Base-by-base conservation (phyloP, 2,888 invertebrate genomes). In the Drepanosiphum platanoidis region DNA sequence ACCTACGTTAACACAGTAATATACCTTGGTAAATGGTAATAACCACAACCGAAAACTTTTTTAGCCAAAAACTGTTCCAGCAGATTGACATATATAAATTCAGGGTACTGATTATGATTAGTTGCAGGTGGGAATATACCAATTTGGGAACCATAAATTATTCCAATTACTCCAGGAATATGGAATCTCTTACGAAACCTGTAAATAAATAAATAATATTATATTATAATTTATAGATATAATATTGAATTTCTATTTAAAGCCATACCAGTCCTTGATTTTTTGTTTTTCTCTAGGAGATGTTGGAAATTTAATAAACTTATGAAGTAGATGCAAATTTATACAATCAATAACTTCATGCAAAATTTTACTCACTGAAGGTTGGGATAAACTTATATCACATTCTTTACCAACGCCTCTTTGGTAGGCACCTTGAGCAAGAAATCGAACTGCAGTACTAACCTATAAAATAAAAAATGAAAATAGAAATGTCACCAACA, bases 391-490 rank as follows among this genome's bases (percentile, higher is more conserved):
- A 32, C 66, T 27, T 42, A 64, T 15, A 27, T 61, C 36, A 68
- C 8, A 34, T n/a, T 86, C 86, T n/a, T 68, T 77, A 32, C 86
- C 86, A 18, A 86, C 68, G 5, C 36, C 18, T 36, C 30, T 27
- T 68, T 86, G 86, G 72, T 86, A 78, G n/a, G 77, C 71, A 42
- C 86, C 70, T 77, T 86, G 86, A 22, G 77, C 77, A 30, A 86
- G 58, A 68, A 86, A 86, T 74, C 66, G 22, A 68, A 86, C 34
- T 22, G 36, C 46, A 18, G 66, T 15, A 36, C 32, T 46, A 71
- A 82, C 27, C 82, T 82, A 27, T 39, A 71, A 39, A 71, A 71
- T 42, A n/a, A 70, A 36, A 36, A 22, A 70, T 70, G 22, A 70
- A 70, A 70, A 70, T n/a, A n/a, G n/a, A n/a, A n/a, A n/a, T n/a